These are phyloP conservation scores for Salticus scenicus DNA, from an alignment of 2,888 invertebrate genomes.

Conservation along the genomic window DNA sequence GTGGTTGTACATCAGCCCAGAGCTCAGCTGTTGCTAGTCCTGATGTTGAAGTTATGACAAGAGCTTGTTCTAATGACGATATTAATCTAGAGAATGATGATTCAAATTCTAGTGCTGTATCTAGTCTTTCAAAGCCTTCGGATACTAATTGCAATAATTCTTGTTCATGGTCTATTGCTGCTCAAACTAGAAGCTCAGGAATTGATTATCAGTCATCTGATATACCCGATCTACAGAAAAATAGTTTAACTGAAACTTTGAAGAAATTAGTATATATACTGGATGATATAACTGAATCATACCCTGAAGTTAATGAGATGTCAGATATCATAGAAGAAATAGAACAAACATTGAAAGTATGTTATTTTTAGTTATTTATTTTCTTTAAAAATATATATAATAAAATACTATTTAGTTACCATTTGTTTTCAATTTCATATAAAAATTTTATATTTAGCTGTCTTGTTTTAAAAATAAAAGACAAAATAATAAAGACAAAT, in stretches of 20 bases:
- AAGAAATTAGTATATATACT: constrained; percentile 75
- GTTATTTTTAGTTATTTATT: background rate
- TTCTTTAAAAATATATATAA: too few species aligned
- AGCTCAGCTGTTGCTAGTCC: constrained; percentile 64
- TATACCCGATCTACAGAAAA: constrained; percentile 55
- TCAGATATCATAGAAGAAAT: constrained; percentile 75
- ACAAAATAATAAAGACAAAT: too few species aligned
- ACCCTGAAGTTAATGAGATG: constrained; percentile 76
- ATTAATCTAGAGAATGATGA: constrained; percentile 9
- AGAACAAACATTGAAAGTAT: constrained; percentile 75
- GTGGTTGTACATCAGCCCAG: constrained; percentile 42
- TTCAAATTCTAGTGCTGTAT: background rate
- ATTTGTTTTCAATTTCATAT: too few species aligned
- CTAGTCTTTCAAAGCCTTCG: constrained; percentile 4
- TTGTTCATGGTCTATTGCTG: constrained; percentile 36
- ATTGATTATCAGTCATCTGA: constrained; percentile 54
- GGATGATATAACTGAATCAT: constrained; percentile 77
- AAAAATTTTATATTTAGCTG: too few species aligned
- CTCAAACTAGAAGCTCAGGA: constrained; percentile 64
- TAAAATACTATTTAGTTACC: too few species aligned
- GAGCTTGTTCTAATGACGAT: constrained; percentile 14
- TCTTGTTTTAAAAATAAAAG: too few species aligned
- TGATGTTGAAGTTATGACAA: constrained; percentile 43
- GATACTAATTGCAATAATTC: constrained; percentile 52
- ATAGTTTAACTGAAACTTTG: constrained; percentile 75